Conservation (phyloP, 2,797 vertebrate genomes). For the Octomys mimax region DNA sequence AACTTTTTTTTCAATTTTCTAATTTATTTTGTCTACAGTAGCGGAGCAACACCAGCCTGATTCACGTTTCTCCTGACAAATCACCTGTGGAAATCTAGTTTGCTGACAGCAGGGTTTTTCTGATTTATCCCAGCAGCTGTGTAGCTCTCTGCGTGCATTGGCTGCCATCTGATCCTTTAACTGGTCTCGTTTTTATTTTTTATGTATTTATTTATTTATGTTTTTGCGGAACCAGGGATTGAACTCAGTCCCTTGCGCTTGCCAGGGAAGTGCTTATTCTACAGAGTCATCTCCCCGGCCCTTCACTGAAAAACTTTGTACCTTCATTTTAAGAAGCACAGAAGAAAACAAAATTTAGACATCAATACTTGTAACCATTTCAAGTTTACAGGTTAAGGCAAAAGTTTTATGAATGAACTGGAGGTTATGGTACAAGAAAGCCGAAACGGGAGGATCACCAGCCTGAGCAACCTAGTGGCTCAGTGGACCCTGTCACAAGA, state of each 20-base stretch:
- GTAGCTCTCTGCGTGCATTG: neutral
- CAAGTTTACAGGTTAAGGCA: neutral
- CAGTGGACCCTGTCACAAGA: neutral
- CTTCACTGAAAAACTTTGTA: neutral
- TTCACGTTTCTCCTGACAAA: neutral
- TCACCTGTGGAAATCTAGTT: neutral
- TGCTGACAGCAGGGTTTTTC: neutral
- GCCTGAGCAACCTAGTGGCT: neutral
- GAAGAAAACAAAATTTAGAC: neutral
- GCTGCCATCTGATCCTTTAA: neutral
- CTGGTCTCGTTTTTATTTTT: neutral
- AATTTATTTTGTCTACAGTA: neutral
- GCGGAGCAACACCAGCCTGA: neutral
- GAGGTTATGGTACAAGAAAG: neutral
- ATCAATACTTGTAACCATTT: neutral
- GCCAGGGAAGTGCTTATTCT: no score
- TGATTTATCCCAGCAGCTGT: neutral
- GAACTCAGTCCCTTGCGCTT: no score
- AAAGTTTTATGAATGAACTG: neutral
- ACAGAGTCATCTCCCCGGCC: no score
- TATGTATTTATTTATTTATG: no score
- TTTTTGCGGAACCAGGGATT: neutral
- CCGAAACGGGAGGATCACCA: neutral
- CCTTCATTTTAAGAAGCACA: conserved; percentile 1
- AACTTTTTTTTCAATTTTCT: neutral